Base-by-base conservation (phyloP, 2,797 vertebrate genomes). In the Hyperoplus immaculatus region DNA sequence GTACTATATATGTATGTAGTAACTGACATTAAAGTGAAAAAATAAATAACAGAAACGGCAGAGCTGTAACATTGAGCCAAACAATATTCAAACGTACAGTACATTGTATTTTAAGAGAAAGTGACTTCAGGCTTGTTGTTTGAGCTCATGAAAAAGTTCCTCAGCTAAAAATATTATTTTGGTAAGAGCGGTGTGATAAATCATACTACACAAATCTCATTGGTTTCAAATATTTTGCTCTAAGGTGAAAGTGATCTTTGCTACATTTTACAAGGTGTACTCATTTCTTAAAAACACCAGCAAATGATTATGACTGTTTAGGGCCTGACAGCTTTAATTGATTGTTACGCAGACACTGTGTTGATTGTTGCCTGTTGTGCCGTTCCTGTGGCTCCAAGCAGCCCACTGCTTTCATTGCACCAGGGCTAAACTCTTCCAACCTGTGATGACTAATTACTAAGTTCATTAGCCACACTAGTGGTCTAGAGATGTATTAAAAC, bases 291-390 rank as follows among this genome's bases (percentile, higher is more conserved):
- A 92, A 94, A 94, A 95, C 91, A 95, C 92, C 95, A 89, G 93
- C 94, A 96, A 95, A 97, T 92, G 90, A 93, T 93, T 88, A 62
- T 69, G 87, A 90, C 93, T 94, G 94, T 95, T 95, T 94, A 95
- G 95, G 94, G 92, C 80, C 94, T 93, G 94, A 96, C 97, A 95
- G 93, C 87, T 95, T 89, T 98, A 96, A 98, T 97, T 95, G 97
- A 98, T 97, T 96, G 96, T 96, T 92, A 95, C 90, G 93, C 94
- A 95, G 95, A 94, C 90, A 95, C 89, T 93, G 93, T 96, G 96
- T 95, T 95, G 95, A 96, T 95, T 96, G 96, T 95, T 94, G 92
- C 88, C 94, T 93, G 92, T 94, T 95, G 93, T 94, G 92, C 92
- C 87, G 61, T 90, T 92, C 86, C 89, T 90, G 86, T 88, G 85